Evolutionary conservation across 2,888 invertebrate genomes (phyloP).

Genomic region (Plagodis dolabraria): DNA sequence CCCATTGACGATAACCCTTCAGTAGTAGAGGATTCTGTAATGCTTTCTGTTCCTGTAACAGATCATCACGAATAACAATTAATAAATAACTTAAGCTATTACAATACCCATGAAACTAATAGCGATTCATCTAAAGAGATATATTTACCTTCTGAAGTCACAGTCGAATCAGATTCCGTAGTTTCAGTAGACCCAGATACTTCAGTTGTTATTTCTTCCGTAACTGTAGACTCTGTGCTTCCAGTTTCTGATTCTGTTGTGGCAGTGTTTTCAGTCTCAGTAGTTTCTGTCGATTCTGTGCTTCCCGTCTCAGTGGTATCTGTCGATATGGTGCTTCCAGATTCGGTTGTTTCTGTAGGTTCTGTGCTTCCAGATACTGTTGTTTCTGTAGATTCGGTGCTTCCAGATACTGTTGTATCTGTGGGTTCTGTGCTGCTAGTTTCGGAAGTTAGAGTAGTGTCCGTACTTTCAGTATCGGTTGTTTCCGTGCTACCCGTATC

Average conservation of each 20-base stretch:
- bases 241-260: slow-evolving; percentile 18
- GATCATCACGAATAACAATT: background rate
- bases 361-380: slow-evolving; percentile 31
- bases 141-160: background rate
- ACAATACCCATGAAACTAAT: background rate
- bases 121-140: background rate
- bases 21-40: slow-evolving; percentile 22
- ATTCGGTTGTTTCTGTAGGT: slow-evolving; percentile 28
- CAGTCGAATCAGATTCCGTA: slow-evolving; percentile 2
- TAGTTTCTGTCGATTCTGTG: background rate
- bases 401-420: slow-evolving; percentile 27
- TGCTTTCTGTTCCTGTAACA: slow-evolving; percentile 22
- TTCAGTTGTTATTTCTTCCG: slow-evolving; percentile 4
- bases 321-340: slow-evolving; percentile 24
- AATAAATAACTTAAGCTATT: background rate
- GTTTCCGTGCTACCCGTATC: slow-evolving; percentile 2
- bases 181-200: slow-evolving; percentile 16
- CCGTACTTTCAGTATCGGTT: slow-evolving; percentile 17
- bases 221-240: background rate
- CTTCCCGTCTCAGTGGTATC: slow-evolving; percentile 22
- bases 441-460: slow-evolving; percentile 30
- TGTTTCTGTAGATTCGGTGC: slow-evolving; percentile 25
- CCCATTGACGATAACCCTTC: slow-evolving; percentile 10
- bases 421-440: slow-evolving; percentile 24
- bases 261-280: slow-evolving; percentile 7